Conservation (phyloP, 2,888 invertebrate species). For the Pachycephus smyrnensis region DNA sequence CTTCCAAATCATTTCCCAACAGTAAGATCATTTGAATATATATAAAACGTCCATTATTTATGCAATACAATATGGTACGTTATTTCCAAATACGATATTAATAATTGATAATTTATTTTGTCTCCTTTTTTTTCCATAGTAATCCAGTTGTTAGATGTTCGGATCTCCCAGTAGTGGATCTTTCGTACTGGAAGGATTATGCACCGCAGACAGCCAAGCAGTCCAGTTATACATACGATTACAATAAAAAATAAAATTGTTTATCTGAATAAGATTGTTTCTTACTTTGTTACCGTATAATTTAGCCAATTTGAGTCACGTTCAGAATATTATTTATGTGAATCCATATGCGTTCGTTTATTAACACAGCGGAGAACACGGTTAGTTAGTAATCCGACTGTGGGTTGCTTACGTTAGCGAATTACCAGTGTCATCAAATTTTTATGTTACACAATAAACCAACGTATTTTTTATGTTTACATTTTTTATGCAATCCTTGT, state of each 20-base stretch:
- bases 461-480: neutral
- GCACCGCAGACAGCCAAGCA: conserved; percentile 29
- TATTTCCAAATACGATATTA: conserved; percentile 6
- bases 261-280: neutral
- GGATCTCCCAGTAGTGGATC: conserved; percentile 74
- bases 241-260: neutral
- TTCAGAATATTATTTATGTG: neutral
- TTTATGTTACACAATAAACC: conserved; percentile 2
- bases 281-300: neutral
- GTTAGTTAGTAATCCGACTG: neutral
- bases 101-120: conserved; percentile 8
- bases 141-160: conserved; percentile 76
- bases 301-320: neutral
- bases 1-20: conserved; percentile 74
- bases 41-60: neutral
- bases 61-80: neutral
- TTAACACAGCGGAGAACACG: neutral
- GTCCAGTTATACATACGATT: conserved; percentile 21
- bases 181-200: conserved; percentile 72
- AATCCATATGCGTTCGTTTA: neutral
- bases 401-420: neutral
- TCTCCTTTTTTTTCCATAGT: conserved; percentile 68
- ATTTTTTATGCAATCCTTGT: neutral
- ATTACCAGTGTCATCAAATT: neutral
- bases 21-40: conserved; percentile 65